Percentiles rank a stretch among this genome's conserved stretches.
Conservation (phyloP, 2,888 invertebrate species). For the Diaprepes abbreviatus region DNA sequence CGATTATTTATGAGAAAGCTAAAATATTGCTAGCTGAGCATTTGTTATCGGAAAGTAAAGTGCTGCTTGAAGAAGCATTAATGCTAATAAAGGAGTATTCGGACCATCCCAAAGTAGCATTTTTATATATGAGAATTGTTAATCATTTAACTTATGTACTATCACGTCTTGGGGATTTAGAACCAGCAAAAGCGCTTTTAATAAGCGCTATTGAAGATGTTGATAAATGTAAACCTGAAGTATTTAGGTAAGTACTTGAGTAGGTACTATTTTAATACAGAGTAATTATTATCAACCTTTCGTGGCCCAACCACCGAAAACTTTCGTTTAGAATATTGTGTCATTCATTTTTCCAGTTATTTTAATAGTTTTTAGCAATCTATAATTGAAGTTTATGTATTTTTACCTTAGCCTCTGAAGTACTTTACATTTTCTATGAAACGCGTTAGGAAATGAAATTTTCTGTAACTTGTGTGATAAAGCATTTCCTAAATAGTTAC, state of each 20-base stretch:
- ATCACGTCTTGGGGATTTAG: slow-evolving; percentile 70
- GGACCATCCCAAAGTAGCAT: slow-evolving; percentile 61
- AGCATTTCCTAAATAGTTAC: too few relatives aligned
- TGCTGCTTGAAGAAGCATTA: slow-evolving; percentile 59
- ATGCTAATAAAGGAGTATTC: slow-evolving; percentile 56
- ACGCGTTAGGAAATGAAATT: too few relatives aligned
- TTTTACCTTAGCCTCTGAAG: too few relatives aligned
- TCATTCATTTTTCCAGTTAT: too few relatives aligned
- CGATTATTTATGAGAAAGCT: slow-evolving; percentile 64
- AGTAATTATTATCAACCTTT: too few relatives aligned
- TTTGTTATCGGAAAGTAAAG: slow-evolving; percentile 55
- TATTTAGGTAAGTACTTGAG: slow-evolving; percentile 60
- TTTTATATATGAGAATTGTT: slow-evolving; percentile 71
- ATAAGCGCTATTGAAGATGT: slow-evolving; percentile 67
- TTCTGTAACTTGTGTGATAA: too few relatives aligned
- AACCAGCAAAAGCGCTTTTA: slow-evolving; percentile 69
- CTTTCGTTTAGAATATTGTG: too few relatives aligned
- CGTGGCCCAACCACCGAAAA: too few relatives aligned
- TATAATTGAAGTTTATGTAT: too few relatives aligned
- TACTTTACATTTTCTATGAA: too few relatives aligned
- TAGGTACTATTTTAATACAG: too few relatives aligned
- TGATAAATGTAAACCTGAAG: slow-evolving; percentile 53
- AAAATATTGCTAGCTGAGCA: slow-evolving; percentile 61
- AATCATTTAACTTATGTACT: slow-evolving; percentile 73
- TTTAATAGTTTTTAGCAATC: too few relatives aligned